Evolutionary conservation across 2,797 vertebrate species (phyloP).

Genomic region (Pseudomugil tenellus): DNA sequence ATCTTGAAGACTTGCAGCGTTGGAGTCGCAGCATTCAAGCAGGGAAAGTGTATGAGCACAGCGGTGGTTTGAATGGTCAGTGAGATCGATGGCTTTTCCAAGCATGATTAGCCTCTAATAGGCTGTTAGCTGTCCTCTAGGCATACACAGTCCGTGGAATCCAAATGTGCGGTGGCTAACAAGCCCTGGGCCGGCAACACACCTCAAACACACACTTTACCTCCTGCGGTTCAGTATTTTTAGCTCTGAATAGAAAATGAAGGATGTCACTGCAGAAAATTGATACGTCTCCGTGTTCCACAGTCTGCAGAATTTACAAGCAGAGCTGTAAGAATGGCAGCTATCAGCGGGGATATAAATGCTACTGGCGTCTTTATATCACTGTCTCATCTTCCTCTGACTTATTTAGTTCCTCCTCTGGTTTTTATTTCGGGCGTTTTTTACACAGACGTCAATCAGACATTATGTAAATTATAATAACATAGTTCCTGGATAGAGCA

Average conservation of each 20-base stretch:
- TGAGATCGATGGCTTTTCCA: conserved; percentile 66
- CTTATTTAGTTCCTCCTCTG: neutral
- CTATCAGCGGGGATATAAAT: conserved; percentile 42
- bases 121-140: conserved; percentile 55
- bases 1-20: too few relatives aligned
- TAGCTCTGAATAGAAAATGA: conserved; percentile 7
- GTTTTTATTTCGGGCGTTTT: neutral
- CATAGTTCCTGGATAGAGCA: too few relatives aligned
- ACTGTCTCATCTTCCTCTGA: conserved; percentile 15
- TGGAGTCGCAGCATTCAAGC: neutral
- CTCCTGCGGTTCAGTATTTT: neutral
- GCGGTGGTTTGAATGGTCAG: conserved; percentile 15
- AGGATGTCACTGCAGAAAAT: conserved; percentile 26
- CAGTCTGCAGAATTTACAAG: conserved; percentile 53
- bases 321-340: conserved; percentile 44
- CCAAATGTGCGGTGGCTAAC: conserved; percentile 45
- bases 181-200: neutral
- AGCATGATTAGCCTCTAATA: conserved; percentile 75
- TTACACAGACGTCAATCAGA: too few relatives aligned
- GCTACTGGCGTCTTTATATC: neutral
- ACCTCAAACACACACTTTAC: neutral
- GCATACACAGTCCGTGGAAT: conserved; percentile 53
- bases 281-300: conserved; percentile 22
- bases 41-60: conserved; percentile 8
- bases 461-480: neutral